phyloP scores from a whole-genome alignment of 2,113 vertebrate genomes.

The Tyrannus savana region DNA sequence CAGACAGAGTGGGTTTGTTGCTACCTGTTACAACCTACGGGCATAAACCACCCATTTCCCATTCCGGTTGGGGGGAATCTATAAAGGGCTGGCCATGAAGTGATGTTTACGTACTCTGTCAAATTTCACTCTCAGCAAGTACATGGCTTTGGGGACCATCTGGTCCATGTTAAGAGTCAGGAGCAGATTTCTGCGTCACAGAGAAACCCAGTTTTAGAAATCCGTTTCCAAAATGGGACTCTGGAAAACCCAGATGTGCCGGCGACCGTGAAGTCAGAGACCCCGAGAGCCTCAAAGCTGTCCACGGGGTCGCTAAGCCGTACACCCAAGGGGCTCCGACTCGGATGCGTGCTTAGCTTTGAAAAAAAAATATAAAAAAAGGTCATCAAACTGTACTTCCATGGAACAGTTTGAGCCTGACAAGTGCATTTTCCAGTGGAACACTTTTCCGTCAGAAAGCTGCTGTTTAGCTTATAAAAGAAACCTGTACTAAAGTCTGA shows the following conservation, averaged over 20 bases:
- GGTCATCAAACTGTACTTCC: neutral
- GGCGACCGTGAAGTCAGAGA: neutral
- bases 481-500: constrained; percentile 14
- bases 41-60: neutral
- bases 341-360: neutral
- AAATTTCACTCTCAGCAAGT: neutral
- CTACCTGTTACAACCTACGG: constrained; percentile 40
- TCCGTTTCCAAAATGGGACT: neutral
- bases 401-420: constrained; percentile 25
- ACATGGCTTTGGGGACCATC: neutral
- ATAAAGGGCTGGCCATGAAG: neutral
- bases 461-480: constrained; percentile 32
- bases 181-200: neutral
- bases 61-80: constrained; percentile 15
- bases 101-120: neutral
- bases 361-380: neutral
- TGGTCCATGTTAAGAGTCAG: constrained; percentile 18
- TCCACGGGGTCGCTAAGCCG: neutral
- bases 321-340: neutral
- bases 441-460: neutral
- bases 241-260: neutral
- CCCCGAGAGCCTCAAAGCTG: neutral
- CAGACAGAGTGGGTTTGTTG: constrained; percentile 34
- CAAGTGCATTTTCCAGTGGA: constrained; percentile 62
- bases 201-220: neutral